Percentiles rank a stretch among this genome's conserved stretches.
Conservation (phyloP, 2,113 vertebrate genomes). For the Melozone crissalis region DNA sequence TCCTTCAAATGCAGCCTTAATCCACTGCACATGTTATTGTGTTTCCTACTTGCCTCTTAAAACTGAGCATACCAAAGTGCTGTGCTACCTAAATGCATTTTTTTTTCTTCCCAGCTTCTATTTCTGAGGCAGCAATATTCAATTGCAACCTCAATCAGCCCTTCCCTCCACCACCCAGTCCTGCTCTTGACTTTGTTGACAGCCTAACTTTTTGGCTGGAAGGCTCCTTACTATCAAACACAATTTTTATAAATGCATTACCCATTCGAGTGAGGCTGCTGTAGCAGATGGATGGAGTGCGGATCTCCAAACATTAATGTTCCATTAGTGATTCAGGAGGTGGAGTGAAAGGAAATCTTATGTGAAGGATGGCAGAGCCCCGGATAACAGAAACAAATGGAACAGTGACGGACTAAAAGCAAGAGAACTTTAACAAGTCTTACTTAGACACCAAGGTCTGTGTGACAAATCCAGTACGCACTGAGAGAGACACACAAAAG, state of each 20-base stretch:
- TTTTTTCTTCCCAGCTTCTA: neutral
- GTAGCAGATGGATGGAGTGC: conserved; percentile 57
- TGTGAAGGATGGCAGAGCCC: conserved; percentile 67
- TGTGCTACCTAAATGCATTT: conserved; percentile 49
- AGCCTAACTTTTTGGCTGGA: conserved; percentile 68
- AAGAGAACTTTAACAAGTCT: conserved; percentile 72
- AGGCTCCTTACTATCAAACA: conserved; percentile 67
- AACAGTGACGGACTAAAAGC: conserved; percentile 71
- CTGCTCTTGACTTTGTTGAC: conserved; percentile 47
- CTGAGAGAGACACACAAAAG: conserved; percentile 60
- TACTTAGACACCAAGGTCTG: conserved; percentile 72
- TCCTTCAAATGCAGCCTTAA: conserved; percentile 61
- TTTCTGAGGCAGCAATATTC: conserved; percentile 60
- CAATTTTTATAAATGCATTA: conserved; percentile 61
- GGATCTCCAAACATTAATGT: conserved; percentile 58
- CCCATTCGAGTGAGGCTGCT: conserved; percentile 70
- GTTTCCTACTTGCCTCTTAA: conserved; percentile 61
- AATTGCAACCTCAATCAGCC: conserved; percentile 49
- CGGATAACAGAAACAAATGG: conserved; percentile 63
- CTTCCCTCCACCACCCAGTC: conserved; percentile 38
- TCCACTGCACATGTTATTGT: conserved; percentile 35
- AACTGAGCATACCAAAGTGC: conserved; percentile 75
- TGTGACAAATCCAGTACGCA: conserved; percentile 67
- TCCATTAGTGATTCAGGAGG: conserved; percentile 64
- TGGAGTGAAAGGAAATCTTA: conserved; percentile 66